phyloP scores from a whole-genome alignment of 2,888 invertebrate species.

The Ectemnius lituratus region DNA sequence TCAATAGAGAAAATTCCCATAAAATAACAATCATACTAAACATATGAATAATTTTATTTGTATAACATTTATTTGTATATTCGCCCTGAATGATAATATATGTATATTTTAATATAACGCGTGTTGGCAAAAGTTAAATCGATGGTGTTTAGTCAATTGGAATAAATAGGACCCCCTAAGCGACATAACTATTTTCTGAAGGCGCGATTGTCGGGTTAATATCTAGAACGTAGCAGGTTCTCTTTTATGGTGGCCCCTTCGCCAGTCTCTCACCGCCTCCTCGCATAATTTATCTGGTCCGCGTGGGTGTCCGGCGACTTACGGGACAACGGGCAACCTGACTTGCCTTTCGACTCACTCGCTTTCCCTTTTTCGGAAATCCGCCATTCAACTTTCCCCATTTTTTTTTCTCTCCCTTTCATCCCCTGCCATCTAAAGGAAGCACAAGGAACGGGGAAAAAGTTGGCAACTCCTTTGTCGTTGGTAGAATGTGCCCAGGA shows the following conservation, averaged over 20 bases:
- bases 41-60: too few species aligned
- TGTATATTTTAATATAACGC: too few species aligned
- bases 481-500: not conserved
- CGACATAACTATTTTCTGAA: too few species aligned
- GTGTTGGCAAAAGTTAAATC: too few species aligned
- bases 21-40: too few species aligned
- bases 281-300: constrained; percentile 65
- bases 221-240: constrained; percentile 70
- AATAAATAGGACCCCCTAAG: too few species aligned
- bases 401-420: constrained; percentile 20
- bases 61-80: too few species aligned
- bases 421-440: not conserved
- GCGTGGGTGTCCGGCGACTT: constrained; percentile 49
- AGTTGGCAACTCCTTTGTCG: too few species aligned
- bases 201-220: constrained; percentile 48
- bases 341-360: constrained; percentile 32
- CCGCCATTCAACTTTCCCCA: constrained; percentile 51
- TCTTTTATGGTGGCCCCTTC: constrained; percentile 55
- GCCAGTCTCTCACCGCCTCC: constrained; percentile 49
- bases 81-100: too few species aligned
- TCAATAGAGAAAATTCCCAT: too few species aligned
- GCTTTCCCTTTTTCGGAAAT: constrained; percentile 75
- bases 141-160: too few species aligned
- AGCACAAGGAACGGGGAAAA: constrained; percentile 9
- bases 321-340: constrained; percentile 56